Evolutionary conservation across 2,797 vertebrate species (phyloP), one percentile per base, ranked within the genome.

Genomic region (Siniperca scherzeri): DNA sequence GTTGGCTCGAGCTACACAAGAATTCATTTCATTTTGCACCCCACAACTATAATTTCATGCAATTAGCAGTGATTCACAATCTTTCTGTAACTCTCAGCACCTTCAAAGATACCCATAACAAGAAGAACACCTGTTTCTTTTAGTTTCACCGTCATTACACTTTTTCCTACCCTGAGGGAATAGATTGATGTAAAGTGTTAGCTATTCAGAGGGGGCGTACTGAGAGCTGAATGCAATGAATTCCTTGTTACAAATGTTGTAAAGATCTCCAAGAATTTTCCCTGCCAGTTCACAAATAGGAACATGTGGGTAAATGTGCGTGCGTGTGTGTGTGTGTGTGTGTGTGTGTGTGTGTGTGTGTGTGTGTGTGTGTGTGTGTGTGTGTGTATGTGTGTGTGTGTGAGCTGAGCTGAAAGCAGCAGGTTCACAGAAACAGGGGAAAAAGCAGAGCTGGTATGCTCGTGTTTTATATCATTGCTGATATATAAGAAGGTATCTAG

Each of bases 41-140:
- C 53, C 60, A n/a, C 82, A 77, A 79, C 89, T 92, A 74, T 93
- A 90, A 93, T 93, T 92, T 89, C 70, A 77, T 85, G 82, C 89
- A 91, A 93, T 95, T 94, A 92, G 86, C 74, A 75, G 65, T 87
- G 86, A 93, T 91, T 91, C 89, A 90, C 91, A 86, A 66, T 88
- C 73, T 88, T 84, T 89, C 83, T 93, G 80, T 70, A 85, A 74
- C 84, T 69, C 88, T 81, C 78, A 72, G 85, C 80, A 82, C 78
- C 67, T 91, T 91, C 88, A 93, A 91, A 92, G 87, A 77, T 14
- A 74, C 67, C 19, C 70, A 19, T 36, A 78, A 61, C 61, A 36
- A 82, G 81, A 83, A 16, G 75, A 94, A 94, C 95, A 95, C 94
- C 95, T 95, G 95, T 92, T 95, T 93, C 87, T 82, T 77, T 82